Evolutionary conservation across 30 jellyfish, hydroid and myxozoan genomes (phyloP).

Genomic region (Clytia hemisphaerica): DNA sequence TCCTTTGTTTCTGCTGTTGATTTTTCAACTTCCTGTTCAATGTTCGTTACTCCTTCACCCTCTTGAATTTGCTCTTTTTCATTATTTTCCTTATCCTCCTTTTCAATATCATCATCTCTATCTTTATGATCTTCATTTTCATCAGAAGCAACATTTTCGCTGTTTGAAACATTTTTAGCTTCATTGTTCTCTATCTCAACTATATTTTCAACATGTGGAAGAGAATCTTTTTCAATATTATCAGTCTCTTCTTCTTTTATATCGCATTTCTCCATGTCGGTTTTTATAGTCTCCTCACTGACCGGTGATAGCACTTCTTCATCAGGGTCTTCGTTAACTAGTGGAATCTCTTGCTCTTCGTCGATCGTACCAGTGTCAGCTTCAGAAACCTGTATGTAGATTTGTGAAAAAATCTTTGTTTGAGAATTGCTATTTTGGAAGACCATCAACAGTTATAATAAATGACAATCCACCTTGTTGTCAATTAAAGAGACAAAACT

Average conservation of each 20-base stretch:
- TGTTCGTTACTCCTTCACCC: neutral
- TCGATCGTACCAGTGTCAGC: neutral
- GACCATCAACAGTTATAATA: too few species aligned
- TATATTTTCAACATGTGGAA: too few species aligned
- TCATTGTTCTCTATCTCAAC: too few species aligned
- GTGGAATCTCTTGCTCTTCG: neutral
- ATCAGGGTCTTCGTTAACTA: neutral
- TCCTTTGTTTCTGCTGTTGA: neutral
- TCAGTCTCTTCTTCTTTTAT: conserved; percentile 17
- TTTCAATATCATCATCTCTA: neutral
- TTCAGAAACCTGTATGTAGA: neutral
- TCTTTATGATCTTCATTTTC: neutral
- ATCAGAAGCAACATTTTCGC: too few species aligned
- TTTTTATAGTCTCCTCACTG: neutral
- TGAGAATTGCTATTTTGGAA: too few species aligned
- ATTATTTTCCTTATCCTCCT: neutral
- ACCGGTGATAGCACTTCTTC: neutral
- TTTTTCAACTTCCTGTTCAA: neutral
- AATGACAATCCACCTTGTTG: too few species aligned
- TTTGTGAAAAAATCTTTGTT: too few species aligned
- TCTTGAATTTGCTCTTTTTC: neutral
- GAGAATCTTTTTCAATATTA: neutral
- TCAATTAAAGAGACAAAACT: too few species aligned
- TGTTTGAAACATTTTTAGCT: too few species aligned
- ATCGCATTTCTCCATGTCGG: too few species aligned